These are phyloP conservation scores for Anableps anableps DNA, from an alignment of 2,797 vertebrate genomes.

Conservation along the genomic window DNA sequence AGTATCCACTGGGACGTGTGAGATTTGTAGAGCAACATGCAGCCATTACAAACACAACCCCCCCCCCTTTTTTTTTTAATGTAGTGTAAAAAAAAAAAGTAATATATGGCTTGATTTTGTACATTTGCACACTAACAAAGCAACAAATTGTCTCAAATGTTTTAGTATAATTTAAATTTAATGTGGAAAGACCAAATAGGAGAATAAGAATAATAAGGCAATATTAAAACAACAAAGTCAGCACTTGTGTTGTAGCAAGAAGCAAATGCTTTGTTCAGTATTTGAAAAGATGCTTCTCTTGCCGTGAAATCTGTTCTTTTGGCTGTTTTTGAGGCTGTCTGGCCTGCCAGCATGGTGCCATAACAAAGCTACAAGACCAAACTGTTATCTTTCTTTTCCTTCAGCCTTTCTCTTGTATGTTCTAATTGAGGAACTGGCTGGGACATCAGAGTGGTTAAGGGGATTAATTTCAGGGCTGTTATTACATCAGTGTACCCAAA, in stretches of 20 bases:
- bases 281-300: neutral
- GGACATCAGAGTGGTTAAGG: neutral
- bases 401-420: neutral
- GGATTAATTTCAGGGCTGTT: constrained; percentile 4
- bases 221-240: neutral
- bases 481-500: neutral
- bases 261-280: neutral
- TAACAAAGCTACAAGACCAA: constrained; percentile 31
- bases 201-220: neutral
- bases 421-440: neutral
- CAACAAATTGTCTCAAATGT: too few relatives aligned
- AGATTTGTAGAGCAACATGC: too few relatives aligned
- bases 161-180: neutral
- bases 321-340: neutral
- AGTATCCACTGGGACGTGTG: too few relatives aligned
- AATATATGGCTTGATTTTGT: too few relatives aligned
- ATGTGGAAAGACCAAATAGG: neutral
- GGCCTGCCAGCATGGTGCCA: constrained; percentile 4
- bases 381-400: neutral
- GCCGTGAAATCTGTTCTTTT: neutral
- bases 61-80: too few relatives aligned
- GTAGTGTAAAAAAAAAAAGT: too few relatives aligned
- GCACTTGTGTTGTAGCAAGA: neutral
- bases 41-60: too few relatives aligned
- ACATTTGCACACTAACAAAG: too few relatives aligned